These are phyloP conservation scores for Ophion costatus DNA, from an alignment of 2,888 invertebrate species.

Conservation along the genomic window DNA sequence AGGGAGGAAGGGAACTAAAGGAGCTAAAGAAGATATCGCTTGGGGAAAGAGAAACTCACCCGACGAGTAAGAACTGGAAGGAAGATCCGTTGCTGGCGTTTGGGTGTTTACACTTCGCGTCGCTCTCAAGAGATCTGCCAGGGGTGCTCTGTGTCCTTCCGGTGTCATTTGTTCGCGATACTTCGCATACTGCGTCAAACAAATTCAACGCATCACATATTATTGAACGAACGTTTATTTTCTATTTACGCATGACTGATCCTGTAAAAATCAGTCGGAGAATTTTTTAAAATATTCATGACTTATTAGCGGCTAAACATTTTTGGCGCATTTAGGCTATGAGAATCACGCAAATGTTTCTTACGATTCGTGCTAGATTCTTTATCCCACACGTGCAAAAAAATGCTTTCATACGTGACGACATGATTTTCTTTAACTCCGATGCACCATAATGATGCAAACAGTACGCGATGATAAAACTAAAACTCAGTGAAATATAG, in stretches of 20 bases:
- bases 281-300: background rate
- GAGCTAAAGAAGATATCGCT: background rate
- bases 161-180: slow-evolving; percentile 88
- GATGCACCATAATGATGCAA: too few relatives aligned
- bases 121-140: slow-evolving; percentile 89
- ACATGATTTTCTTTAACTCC: too few relatives aligned
- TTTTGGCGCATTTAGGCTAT: too few relatives aligned
- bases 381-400: too few relatives aligned
- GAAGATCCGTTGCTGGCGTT: slow-evolving; percentile 90
- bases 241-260: background rate
- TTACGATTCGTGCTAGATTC: too few relatives aligned
- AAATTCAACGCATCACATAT: background rate
- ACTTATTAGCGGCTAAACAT: too few relatives aligned
- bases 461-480: too few relatives aligned
- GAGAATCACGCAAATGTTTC: too few relatives aligned
- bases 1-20: slow-evolving; percentile 24
- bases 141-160: slow-evolving; percentile 93
- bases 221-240: background rate
- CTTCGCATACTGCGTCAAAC: slow-evolving; percentile 78
- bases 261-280: background rate
- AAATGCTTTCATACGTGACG: too few relatives aligned
- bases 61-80: slow-evolving; percentile 89
- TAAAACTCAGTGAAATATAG: too few relatives aligned
- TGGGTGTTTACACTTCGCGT: slow-evolving; percentile 93
- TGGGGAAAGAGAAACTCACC: slow-evolving; percentile 83